Conservation (phyloP, 2,113 vertebrate species). For the Ursus arctos region DNA sequence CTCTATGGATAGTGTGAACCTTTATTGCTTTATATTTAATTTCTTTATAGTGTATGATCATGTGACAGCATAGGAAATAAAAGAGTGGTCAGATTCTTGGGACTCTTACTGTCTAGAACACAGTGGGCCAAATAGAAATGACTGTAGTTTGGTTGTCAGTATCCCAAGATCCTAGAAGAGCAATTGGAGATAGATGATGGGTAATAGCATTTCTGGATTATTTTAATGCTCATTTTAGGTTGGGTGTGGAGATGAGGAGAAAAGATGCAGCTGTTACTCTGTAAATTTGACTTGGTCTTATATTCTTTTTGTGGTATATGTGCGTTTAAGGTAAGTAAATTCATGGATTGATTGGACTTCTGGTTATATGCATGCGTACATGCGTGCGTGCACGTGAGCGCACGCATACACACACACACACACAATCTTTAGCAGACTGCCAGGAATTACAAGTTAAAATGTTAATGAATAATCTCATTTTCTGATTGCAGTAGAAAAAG, state of each 20-base stretch:
- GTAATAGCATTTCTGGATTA: not conserved
- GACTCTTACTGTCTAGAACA: not conserved
- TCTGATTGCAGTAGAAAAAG: slow-evolving; percentile 2
- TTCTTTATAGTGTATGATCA: not conserved
- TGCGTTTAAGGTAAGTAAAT: not conserved
- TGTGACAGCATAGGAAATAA: not conserved
- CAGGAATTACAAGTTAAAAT: slow-evolving; percentile 35
- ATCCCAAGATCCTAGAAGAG: not conserved
- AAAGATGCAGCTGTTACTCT: not conserved
- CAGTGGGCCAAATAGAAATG: not conserved
- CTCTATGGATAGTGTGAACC: not conserved
- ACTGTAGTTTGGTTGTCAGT: not conserved
- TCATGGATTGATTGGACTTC: not conserved
- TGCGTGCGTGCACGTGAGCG: no score
- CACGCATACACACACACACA: not conserved
- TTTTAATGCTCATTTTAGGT: not conserved
- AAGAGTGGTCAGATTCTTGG: not conserved
- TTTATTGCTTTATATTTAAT: slow-evolving; percentile 36
- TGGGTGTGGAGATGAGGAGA: not conserved
- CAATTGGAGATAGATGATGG: not conserved
- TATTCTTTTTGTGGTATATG: not conserved
- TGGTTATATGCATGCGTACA: not conserved
- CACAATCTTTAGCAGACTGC: not conserved
- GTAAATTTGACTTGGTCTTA: not conserved
- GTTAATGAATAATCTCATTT: not conserved